Evolutionary conservation across 2,888 invertebrate genomes (phyloP).

Genomic region (Hipparchia semele): DNA sequence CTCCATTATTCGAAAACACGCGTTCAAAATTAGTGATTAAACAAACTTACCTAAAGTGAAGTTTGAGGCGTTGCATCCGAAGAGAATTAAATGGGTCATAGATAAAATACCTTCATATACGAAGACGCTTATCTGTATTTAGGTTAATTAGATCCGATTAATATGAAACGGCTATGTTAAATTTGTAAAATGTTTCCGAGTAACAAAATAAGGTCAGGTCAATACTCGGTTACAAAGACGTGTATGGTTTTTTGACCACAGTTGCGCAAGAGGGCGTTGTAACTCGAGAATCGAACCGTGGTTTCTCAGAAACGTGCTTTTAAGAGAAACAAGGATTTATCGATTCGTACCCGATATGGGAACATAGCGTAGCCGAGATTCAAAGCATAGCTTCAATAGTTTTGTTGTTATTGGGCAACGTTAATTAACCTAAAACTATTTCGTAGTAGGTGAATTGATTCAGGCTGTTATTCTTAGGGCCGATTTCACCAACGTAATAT

Average conservation of each 20-base stretch:
- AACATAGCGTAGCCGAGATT: slow-evolving; percentile 61
- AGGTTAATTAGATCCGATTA: slow-evolving; percentile 24
- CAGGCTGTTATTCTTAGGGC: not conserved
- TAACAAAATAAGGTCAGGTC: slow-evolving; percentile 63
- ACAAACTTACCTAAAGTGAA: too few species aligned
- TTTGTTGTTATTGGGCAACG: slow-evolving; percentile 43
- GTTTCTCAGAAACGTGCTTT: slow-evolving; percentile 78
- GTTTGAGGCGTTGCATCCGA: too few species aligned
- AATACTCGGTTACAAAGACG: slow-evolving; percentile 56
- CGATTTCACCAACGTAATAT: too few species aligned
- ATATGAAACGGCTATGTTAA: slow-evolving; percentile 16
- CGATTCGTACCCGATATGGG: slow-evolving; percentile 72
- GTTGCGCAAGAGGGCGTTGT: slow-evolving; percentile 74
- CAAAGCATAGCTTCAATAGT: slow-evolving; percentile 58
- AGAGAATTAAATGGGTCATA: not conserved
- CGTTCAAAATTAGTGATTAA: too few species aligned
- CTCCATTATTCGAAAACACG: too few species aligned
- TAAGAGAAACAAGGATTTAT: slow-evolving; percentile 77
- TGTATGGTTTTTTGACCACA: slow-evolving; percentile 55
- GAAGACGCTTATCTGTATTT: not conserved
- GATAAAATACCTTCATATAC: not conserved
- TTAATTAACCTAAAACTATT: slow-evolving; percentile 36
- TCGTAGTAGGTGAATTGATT: not conserved
- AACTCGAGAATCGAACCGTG: slow-evolving; percentile 60
- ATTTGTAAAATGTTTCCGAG: slow-evolving; percentile 29